These are phyloP conservation scores for Poecilia velifera DNA, from an alignment of 2,797 vertebrate species.

Conservation along the genomic window DNA sequence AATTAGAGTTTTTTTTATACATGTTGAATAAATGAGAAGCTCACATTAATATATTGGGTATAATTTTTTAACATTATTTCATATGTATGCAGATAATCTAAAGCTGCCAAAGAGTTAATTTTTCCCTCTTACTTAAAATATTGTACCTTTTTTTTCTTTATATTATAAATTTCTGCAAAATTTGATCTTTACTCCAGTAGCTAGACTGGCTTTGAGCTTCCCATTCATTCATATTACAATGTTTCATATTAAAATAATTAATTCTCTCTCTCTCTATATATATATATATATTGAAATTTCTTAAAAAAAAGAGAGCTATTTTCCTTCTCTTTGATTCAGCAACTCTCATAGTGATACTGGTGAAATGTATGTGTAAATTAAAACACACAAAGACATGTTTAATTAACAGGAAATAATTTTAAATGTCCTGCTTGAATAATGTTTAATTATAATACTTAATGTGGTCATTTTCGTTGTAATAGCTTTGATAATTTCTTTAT, in stretches of 20 bases:
- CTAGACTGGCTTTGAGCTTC: constrained; percentile 1
- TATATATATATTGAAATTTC: constrained; percentile 1
- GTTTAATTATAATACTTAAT: neutral
- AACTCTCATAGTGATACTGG: neutral
- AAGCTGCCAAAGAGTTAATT: neutral
- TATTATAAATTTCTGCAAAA: neutral
- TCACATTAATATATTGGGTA: neutral
- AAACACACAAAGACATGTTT: neutral
- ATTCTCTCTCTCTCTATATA: neutral
- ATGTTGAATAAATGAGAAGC: constrained; percentile 53
- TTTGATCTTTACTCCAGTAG: neutral
- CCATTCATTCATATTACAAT: neutral
- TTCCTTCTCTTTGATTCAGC: neutral
- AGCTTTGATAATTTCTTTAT: neutral
- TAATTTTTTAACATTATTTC: neutral
- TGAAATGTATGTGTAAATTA: neutral
- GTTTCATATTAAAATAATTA: constrained; percentile 3
- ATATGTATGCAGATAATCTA: neutral
- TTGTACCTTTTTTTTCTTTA: neutral
- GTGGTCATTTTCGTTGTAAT: neutral
- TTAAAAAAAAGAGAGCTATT: neutral
- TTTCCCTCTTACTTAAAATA: neutral
- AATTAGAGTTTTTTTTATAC: constrained; percentile 32
- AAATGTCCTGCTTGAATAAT: neutral
- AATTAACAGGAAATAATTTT: neutral